Base-by-base conservation (phyloP, 2,113 vertebrate species). In the Acrocephalus arundinaceus region DNA sequence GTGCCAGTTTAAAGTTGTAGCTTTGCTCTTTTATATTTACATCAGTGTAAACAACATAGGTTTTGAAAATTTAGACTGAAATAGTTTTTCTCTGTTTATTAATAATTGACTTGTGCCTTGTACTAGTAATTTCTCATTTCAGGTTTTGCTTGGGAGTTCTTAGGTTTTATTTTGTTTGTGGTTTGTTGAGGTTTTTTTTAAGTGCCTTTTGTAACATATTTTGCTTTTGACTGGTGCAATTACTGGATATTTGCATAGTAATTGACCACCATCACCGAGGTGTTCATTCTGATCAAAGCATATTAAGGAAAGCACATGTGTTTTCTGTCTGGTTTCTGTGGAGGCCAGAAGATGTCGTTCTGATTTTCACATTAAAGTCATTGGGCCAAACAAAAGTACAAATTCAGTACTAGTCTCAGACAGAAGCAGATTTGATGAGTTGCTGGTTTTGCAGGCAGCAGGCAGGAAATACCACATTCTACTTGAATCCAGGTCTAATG, bases 201-300 rank as follows among this genome's bases (percentile, higher is more conserved):
- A 84, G 48, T 81, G 41, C n/a, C 39, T 87, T 82, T 76, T 57
- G 7, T 83, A 93, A 33, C 20, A 58, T 79, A 12, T 74, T 97
- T 96, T 85, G n/a, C 28, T 95, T 97, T 96, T 94, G 73, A 82
- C 87, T 75, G 84, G 20, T 94, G 73, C 77, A 78, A 76, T 97
- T 97, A 93, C 52, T 48, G 48, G n/a, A 46, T 74, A 94, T 97
- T 97, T 97, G 93, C 86, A 74, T 87, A 91, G 66, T 93, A 89
- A 94, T 95, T 95, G 77, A 85, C 70, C 43, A 70, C n/a, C 35
- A n/a, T 96, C 96, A 97, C 59, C 4, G 6, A 74, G 75, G 48
- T 61, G 30, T 84, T 81, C 81, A 70, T 75, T 93, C 59, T 85
- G 62, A 76, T 96, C 70, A 33, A 80, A 58, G 62, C 84, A 4